phyloP scores from a whole-genome alignment of 2,797 vertebrate genomes.

The Pteropus rufus region DNA sequence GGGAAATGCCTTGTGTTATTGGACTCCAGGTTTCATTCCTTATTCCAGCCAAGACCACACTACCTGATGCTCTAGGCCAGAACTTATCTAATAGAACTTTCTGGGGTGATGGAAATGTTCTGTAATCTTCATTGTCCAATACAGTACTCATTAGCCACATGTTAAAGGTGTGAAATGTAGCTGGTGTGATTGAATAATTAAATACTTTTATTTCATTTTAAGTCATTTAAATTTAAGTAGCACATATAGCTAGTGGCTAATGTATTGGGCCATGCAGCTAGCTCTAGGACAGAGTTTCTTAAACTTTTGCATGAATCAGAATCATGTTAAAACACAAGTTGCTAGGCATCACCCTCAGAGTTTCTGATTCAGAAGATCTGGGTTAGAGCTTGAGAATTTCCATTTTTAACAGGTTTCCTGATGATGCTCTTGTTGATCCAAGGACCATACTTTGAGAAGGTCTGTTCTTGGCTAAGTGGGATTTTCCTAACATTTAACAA shows the following conservation, averaged over 20 bases:
- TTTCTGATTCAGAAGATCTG: background rate
- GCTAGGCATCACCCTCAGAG: background rate
- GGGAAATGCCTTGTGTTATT: background rate
- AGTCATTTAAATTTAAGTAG: background rate
- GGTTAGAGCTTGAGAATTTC: background rate
- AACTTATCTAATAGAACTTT: background rate
- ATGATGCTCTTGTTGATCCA: background rate
- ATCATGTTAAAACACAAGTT: background rate
- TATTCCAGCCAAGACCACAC: background rate
- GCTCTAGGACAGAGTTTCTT: background rate
- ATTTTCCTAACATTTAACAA: background rate
- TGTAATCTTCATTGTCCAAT: background rate
- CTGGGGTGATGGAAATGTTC: background rate
- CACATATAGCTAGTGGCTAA: background rate
- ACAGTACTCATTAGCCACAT: background rate
- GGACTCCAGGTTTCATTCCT: background rate
- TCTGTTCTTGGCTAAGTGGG: background rate
- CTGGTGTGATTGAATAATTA: background rate
- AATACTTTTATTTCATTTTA: background rate
- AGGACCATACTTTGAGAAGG: background rate
- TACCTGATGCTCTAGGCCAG: background rate
- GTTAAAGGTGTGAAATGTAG: background rate
- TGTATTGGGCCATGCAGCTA: background rate
- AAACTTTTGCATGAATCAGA: background rate
- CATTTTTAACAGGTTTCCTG: constrained; percentile 4